Evolutionary conservation across 2,888 invertebrate species (phyloP).

Genomic region (Andrena bucephala): DNA sequence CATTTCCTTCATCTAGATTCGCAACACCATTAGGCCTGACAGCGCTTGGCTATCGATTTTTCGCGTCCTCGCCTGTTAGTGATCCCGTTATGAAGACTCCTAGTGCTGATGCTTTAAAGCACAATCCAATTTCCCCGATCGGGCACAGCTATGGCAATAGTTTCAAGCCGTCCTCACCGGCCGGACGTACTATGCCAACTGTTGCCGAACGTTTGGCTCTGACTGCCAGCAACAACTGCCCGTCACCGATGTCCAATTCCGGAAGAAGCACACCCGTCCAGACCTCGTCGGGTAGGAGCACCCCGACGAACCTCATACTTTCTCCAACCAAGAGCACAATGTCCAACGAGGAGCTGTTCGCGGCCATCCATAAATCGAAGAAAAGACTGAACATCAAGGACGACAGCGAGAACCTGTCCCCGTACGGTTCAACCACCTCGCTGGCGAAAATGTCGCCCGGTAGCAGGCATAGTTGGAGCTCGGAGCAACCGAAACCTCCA

Average conservation of each 20-base stretch:
- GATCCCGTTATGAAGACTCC: slow-evolving; percentile 72
- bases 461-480: slow-evolving; percentile 89
- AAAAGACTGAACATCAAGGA: slow-evolving; percentile 90
- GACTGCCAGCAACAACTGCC: slow-evolving; percentile 60
- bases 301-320: slow-evolving; percentile 81
- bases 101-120: slow-evolving; percentile 70
- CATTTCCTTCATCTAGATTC: slow-evolving; percentile 72
- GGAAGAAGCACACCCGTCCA: slow-evolving; percentile 69
- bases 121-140: slow-evolving; percentile 81
- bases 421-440: slow-evolving; percentile 84
- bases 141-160: slow-evolving; percentile 69
- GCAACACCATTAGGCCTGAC: slow-evolving; percentile 78
- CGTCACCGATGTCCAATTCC: slow-evolving; percentile 67
- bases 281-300: slow-evolving; percentile 74
- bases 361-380: slow-evolving; percentile 92
- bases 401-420: slow-evolving; percentile 84
- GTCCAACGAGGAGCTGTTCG: slow-evolving; percentile 92
- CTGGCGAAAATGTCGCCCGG: slow-evolving; percentile 84
- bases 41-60: slow-evolving; percentile 82
- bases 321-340: slow-evolving; percentile 91
- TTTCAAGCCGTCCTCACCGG: slow-evolving; percentile 79
- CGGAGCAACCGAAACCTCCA: slow-evolving; percentile 82
- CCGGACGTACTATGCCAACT: slow-evolving; percentile 73
- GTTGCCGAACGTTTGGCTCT: slow-evolving; percentile 78
- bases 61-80: slow-evolving; percentile 79